Conservation (phyloP, 35 echinoderm and acorn worm species). For the Lytechinus pictus region DNA sequence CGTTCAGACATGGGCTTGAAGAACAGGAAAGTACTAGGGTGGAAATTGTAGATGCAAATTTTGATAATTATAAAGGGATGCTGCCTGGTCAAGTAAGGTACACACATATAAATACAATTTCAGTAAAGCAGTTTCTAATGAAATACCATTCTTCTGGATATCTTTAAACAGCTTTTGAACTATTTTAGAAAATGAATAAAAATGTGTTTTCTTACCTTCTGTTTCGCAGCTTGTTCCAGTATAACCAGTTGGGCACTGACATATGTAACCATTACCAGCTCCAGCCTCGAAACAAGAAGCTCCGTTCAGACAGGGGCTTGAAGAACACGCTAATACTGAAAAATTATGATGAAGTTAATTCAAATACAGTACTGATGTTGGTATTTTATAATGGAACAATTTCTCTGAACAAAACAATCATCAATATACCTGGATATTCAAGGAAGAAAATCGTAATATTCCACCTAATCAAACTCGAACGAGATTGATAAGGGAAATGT, state of each 20-base stretch:
- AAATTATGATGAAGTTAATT: no score
- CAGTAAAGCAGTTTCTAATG: neutral
- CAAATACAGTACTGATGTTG: neutral
- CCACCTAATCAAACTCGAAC: no score
- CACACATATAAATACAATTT: neutral
- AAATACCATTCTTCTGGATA: neutral
- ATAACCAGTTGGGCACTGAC: neutral
- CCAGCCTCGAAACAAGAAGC: constrained; percentile 7
- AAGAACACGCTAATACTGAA: neutral
- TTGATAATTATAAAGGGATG: neutral
- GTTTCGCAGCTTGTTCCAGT: neutral
- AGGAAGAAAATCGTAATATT: no score
- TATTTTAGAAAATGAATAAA: neutral
- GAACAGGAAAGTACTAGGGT: neutral
- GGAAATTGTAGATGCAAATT: neutral
- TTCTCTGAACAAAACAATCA: no score
- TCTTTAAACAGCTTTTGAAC: neutral
- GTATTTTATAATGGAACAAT: neutral
- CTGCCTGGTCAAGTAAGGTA: neutral
- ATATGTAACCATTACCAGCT: neutral
- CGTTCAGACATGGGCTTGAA: constrained; percentile 4
- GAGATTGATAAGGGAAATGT: no score
- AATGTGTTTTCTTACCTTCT: neutral
- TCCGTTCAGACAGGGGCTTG: constrained; percentile 59
- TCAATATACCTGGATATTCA: no score